Conservation (phyloP, 1,140 invertebrate species). For the Venturia canescens region DNA sequence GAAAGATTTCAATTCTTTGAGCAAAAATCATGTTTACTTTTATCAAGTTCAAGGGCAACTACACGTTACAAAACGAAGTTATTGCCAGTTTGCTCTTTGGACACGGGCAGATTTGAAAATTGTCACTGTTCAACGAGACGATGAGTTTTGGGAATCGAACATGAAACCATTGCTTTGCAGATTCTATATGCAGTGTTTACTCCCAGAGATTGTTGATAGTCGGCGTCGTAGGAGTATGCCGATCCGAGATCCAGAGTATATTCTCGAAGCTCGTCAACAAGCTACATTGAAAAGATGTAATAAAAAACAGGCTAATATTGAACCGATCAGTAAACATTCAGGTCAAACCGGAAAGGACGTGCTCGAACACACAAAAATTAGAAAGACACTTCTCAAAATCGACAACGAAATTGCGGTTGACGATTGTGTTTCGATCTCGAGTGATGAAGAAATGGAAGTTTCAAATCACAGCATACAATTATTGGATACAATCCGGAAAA, state of each 20-base stretch:
- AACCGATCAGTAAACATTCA: no score
- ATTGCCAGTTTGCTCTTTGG: constrained; percentile 32
- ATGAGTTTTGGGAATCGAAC: constrained; percentile 46
- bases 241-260: constrained; percentile 50
- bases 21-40: constrained; percentile 68
- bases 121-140: constrained; percentile 37
- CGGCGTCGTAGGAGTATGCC: constrained; percentile 47
- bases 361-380: no score
- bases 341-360: no score
- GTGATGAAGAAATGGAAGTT: constrained; percentile 30
- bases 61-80: constrained; percentile 5
- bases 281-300: constrained; percentile 24
- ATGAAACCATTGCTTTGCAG: constrained; percentile 40
- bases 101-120: constrained; percentile 35
- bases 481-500: constrained; percentile 8
- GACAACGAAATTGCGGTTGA: not conserved
- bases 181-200: constrained; percentile 51
- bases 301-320: constrained; percentile 22
- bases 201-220: constrained; percentile 54
- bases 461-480: not conserved
- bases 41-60: constrained; percentile 42
- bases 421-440: not conserved
- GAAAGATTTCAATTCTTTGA: constrained; percentile 57
- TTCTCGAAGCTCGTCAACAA: constrained; percentile 33
- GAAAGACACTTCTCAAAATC: no score